Evolutionary conservation across 2,797 vertebrate species (phyloP), one percentile per base, ranked within the genome.

Genomic region (Molothrus aeneus): DNA sequence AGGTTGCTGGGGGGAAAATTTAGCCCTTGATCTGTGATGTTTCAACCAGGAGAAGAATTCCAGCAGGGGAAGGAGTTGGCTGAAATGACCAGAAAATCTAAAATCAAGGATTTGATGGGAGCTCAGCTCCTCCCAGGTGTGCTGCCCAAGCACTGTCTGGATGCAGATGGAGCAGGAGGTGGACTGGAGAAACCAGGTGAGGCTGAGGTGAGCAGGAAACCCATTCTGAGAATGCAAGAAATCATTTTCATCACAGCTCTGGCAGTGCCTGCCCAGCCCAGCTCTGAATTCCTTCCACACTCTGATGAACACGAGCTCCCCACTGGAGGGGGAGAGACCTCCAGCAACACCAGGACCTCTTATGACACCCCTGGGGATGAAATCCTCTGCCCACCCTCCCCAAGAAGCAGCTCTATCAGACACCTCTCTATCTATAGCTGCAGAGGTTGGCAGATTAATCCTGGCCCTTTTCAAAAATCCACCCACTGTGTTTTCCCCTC

Each of bases 381-480:
- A 95, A 93, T 63, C 54, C 45, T 80, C 82, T 88, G 63, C 78
- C 68, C 59, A 63, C 7, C 0, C 21, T 60, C 74, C 80, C 7
- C 32, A 56, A 11, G 13, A 42, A 50, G 47, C 63, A 77, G 51
- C 34, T 74, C 75, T 36, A 90, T 79, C 92, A 95, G 92, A 70
- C 80, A 43, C 40, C 48, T 73, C 69, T 77, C 72, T 75, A 48
- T 61, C 60, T 82, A 36, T 65, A 92, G 61, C 87, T 80, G 59
- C 82, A 92, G 92, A 93, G 72, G 61, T 59, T 92, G 91, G 48
- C 57, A 90, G 65, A 87, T 85, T 79, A 89, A 91, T 92, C 80
- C 81, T 6, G 66, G 59, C 36, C 92, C 73, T 92, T 91, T 64
- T 86, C 70, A 92, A 75, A 95, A 97, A 89, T 70, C 91, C 51